A percentile compares a stretch with the other conserved stretches of the same genome.
phyloP scores from a whole-genome alignment of 1,140 invertebrate genomes.

The Leptinotarsa lineolata region DNA sequence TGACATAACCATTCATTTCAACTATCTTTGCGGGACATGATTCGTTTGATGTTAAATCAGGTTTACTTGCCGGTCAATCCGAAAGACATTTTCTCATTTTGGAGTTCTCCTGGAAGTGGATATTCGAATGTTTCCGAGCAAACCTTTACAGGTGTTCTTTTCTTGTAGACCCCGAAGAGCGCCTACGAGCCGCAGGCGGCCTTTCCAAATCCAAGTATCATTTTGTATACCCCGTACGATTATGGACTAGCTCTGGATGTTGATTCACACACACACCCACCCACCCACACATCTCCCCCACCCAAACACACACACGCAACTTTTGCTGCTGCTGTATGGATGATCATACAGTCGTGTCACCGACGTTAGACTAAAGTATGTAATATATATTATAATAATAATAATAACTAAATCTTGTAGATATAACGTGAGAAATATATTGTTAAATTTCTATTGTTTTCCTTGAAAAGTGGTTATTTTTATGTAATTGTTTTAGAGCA shows the following conservation, averaged over 20 bases:
- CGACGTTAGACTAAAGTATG: slow-evolving; percentile 49
- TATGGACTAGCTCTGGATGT: slow-evolving; percentile 39
- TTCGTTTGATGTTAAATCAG: too few species aligned
- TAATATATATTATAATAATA: slow-evolving; percentile 47
- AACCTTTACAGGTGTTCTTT: too few species aligned
- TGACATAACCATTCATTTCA: too few species aligned
- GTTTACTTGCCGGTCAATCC: too few species aligned
- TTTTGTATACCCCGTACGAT: background rate
- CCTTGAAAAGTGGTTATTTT: slow-evolving; percentile 41
- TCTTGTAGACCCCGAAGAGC: too few species aligned
- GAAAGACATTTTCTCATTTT: too few species aligned
- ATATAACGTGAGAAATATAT: slow-evolving; percentile 52
- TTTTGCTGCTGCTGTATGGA: slow-evolving; percentile 22
- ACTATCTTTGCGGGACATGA: too few species aligned
- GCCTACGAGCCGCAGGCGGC: background rate
- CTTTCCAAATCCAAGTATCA: background rate
- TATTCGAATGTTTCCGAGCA: too few species aligned
- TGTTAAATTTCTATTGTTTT: slow-evolving; percentile 53
- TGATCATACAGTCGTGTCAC: slow-evolving; percentile 27
- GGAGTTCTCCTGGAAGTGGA: too few species aligned
- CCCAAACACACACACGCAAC: slow-evolving; percentile 7
- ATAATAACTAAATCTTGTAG: slow-evolving; percentile 53
- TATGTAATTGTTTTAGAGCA: slow-evolving; percentile 33
- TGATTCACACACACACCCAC: slow-evolving; percentile 29
- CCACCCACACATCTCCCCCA: too few species aligned